phyloP scores from a whole-genome alignment of 1,140 invertebrate genomes.

The Pseudomyrmex cubaensis region DNA sequence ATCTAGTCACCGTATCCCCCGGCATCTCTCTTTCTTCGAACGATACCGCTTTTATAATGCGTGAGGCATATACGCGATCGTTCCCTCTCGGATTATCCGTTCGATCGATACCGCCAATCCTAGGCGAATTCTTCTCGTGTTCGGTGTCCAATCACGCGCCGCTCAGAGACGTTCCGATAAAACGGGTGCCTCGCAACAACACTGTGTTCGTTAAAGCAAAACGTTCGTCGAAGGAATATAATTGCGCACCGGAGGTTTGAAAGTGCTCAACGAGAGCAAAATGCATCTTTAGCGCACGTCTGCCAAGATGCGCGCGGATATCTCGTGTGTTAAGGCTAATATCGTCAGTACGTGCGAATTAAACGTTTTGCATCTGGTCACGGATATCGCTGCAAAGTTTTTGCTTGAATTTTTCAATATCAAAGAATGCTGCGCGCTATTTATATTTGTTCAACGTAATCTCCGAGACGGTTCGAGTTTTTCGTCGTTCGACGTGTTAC shows the following conservation, averaged over 20 bases:
- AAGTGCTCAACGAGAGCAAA: conserved; percentile 21
- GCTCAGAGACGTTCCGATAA: conserved; percentile 45
- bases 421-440: too few relatives aligned
- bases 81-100: conserved; percentile 77
- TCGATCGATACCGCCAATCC: conserved; percentile 74
- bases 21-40: conserved; percentile 70
- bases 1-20: conserved; percentile 79
- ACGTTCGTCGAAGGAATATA: conserved; percentile 42
- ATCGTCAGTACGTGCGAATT: too few relatives aligned
- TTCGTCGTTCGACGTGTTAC: too few relatives aligned
- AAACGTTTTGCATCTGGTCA: too few relatives aligned
- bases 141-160: conserved; percentile 63
- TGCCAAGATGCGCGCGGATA: not conserved
- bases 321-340: too few relatives aligned
- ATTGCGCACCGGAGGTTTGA: conserved; percentile 21
- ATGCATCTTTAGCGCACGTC: conserved; percentile 2
- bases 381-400: too few relatives aligned
- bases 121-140: conserved; percentile 69
- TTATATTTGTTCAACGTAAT: too few relatives aligned
- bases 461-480: not conserved
- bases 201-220: conserved; percentile 33
- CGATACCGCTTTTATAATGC: conserved; percentile 79
- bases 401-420: too few relatives aligned
- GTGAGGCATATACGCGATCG: conserved; percentile 71
- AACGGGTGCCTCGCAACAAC: conserved; percentile 21